phyloP scores from a whole-genome alignment of 2,888 invertebrate species.

The Carpatolechia fugitivella region DNA sequence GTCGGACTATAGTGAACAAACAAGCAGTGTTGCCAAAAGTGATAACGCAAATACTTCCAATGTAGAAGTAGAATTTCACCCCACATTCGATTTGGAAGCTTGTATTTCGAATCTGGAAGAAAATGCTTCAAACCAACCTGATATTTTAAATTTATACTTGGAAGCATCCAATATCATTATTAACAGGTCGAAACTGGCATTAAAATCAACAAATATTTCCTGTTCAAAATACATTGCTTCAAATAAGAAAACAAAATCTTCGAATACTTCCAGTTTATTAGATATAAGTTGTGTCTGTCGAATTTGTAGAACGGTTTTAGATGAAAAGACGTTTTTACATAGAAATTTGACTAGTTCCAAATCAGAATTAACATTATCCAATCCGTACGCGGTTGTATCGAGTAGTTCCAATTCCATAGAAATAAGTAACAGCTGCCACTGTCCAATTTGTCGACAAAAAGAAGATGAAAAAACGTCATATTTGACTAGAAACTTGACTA shows the following conservation, averaged over 20 bases:
- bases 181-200: not conserved
- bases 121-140: conserved; percentile 10
- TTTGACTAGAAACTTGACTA: conserved; percentile 48
- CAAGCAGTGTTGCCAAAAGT: conserved; percentile 43
- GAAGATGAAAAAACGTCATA: conserved; percentile 36
- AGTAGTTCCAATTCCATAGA: conserved; percentile 56
- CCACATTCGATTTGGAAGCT: not conserved
- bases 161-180: conserved; percentile 1
- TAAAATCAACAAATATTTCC: not conserved
- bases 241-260: conserved; percentile 17
- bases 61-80: not conserved
- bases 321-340: conserved; percentile 40
- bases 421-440: conserved; percentile 49
- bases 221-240: not conserved
- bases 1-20: conserved; percentile 28
- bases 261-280: conserved; percentile 53
- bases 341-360: conserved; percentile 35
- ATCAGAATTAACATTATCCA: not conserved
- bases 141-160: not conserved
- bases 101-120: conserved; percentile 8
- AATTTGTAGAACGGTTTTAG: conserved; percentile 11
- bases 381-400: not conserved
- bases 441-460: conserved; percentile 62
- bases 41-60: conserved; percentile 23
- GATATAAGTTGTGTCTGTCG: conserved; percentile 30